Base-by-base conservation (phyloP, 53 echinoderm and acorn worm species). In the Luidia sarsii region DNA sequence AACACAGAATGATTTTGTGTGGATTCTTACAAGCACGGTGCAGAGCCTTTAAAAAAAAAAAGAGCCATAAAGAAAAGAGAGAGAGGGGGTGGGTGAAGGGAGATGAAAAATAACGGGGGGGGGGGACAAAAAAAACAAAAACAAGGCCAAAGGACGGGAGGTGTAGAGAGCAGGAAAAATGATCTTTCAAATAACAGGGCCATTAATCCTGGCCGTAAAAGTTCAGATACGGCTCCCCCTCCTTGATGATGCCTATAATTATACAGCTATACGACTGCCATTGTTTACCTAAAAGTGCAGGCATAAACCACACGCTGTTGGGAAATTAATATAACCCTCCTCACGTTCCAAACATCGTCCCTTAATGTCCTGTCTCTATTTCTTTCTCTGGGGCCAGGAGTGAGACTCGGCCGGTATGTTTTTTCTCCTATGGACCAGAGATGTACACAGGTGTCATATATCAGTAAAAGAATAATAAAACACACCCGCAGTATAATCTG, bases 391-490 rank as follows among this genome's bases (percentile, higher is more conserved):
- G n/a, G n/a, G n/a, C n/a, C n/a, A n/a, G n/a, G n/a, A n/a, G n/a
- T n/a, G n/a, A n/a, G n/a, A n/a, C n/a, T n/a, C n/a, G n/a, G n/a
- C n/a, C n/a, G n/a, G n/a, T n/a, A n/a, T n/a, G n/a, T n/a, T n/a
- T n/a, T n/a, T n/a, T n/a, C n/a, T n/a, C n/a, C n/a, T n/a, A n/a
- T n/a, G n/a, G n/a, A n/a, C n/a, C n/a, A n/a, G n/a, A n/a, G n/a
- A n/a, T n/a, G n/a, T n/a, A n/a, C 36, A 72, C 72, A 72, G 72
- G 72, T 72, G 56, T 72, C 72, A 55, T 72, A 56, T 72, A 72
- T 72, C 72, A 72, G 55, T 72, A 23, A 54, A 56, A 54, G 39
- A 14, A 65, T 33, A 14, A 65, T 35, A 65, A 41, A 41, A 41
- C 6, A 41, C 6, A 41, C n/a, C n/a, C n/a, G n/a, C n/a, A 41